These are phyloP conservation scores for Halocynthia aurantium DNA, from an alignment of 23 tunicate genomes.

Conservation along the genomic window DNA sequence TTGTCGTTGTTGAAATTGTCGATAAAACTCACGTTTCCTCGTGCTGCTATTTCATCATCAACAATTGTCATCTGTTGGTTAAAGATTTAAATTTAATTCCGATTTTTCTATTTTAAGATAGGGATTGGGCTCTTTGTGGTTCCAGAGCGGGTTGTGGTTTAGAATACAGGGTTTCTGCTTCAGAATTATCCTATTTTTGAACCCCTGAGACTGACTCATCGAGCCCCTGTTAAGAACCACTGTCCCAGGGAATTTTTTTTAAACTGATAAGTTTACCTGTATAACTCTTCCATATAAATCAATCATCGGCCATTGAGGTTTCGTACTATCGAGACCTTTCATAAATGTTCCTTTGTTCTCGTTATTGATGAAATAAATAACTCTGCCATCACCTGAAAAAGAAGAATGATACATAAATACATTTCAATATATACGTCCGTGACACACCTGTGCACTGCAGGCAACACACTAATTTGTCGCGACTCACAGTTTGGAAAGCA, in stretches of 20 bases:
- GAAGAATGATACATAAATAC: too few species aligned
- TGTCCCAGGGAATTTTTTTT: too few species aligned
- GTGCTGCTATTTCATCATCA: slow-evolving; percentile 48
- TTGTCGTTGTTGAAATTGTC: slow-evolving; percentile 1
- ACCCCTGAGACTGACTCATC: too few species aligned
- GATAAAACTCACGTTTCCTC: slow-evolving; percentile 26
- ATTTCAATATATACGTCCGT: background rate
- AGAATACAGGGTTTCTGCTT: too few species aligned
- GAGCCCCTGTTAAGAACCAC: too few species aligned
- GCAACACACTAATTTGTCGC: too few species aligned
- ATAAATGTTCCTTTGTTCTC: slow-evolving; percentile 67
- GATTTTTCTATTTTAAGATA: too few species aligned
- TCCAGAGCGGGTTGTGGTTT: too few species aligned
- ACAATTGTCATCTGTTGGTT: slow-evolving; percentile 36
- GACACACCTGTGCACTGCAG: background rate
- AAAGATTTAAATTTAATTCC: too few species aligned
- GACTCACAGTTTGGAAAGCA: too few species aligned
- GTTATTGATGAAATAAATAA: slow-evolving; percentile 79
- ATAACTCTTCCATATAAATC: slow-evolving; percentile 73
- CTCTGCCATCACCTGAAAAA: slow-evolving; percentile 56
- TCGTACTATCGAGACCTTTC: slow-evolving; percentile 43
- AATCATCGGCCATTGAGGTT: slow-evolving; percentile 44
- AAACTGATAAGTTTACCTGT: background rate
- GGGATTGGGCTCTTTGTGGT: too few species aligned
- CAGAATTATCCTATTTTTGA: too few species aligned